Percentiles rank a stretch among this genome's conserved stretches.
Evolutionary conservation across 1,140 invertebrate species (phyloP).

Genomic region (Bombus cullumanus): DNA sequence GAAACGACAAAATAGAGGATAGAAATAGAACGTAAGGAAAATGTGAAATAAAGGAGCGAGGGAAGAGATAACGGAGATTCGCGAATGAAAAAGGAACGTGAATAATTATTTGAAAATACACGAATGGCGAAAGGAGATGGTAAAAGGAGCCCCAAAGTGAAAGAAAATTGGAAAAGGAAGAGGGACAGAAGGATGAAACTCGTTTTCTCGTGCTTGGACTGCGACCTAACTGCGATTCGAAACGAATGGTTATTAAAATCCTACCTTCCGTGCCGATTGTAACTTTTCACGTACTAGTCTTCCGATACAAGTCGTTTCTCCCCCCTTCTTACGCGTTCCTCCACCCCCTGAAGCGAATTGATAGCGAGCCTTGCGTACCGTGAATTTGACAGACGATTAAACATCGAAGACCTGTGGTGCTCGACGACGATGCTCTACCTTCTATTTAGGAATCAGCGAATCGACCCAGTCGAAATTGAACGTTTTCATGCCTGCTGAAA

Average conservation of each 20-base stretch:
- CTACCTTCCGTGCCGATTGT: not conserved
- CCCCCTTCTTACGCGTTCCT: not conserved
- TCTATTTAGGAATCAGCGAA: slow-evolving; percentile 18
- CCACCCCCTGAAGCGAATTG: slow-evolving; percentile 4
- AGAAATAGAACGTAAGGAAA: not conserved
- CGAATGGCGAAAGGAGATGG: not conserved
- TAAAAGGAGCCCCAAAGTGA: too few relatives aligned
- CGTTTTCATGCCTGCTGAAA: slow-evolving; percentile 13
- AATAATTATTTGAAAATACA: not conserved
- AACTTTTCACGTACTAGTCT: slow-evolving; percentile 14
- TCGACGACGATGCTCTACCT: slow-evolving; percentile 24
- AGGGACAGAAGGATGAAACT: not conserved
- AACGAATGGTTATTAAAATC: slow-evolving; percentile 68
- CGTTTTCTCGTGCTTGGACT: slow-evolving; percentile 7
- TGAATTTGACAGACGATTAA: slow-evolving; percentile 55
- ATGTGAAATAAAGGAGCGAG: not conserved
- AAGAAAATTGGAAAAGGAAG: not conserved
- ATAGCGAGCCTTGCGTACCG: slow-evolving; percentile 25
- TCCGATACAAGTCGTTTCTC: slow-evolving; percentile 1
- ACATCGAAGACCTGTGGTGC: slow-evolving; percentile 39
- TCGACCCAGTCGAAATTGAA: slow-evolving; percentile 17
- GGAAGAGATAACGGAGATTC: too few relatives aligned
- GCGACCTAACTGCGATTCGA: slow-evolving; percentile 41
- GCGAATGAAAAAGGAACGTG: too few relatives aligned
- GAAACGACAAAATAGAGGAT: not conserved